Base-by-base conservation (phyloP, 2,113 vertebrate genomes). In the Isichthys henryi region DNA sequence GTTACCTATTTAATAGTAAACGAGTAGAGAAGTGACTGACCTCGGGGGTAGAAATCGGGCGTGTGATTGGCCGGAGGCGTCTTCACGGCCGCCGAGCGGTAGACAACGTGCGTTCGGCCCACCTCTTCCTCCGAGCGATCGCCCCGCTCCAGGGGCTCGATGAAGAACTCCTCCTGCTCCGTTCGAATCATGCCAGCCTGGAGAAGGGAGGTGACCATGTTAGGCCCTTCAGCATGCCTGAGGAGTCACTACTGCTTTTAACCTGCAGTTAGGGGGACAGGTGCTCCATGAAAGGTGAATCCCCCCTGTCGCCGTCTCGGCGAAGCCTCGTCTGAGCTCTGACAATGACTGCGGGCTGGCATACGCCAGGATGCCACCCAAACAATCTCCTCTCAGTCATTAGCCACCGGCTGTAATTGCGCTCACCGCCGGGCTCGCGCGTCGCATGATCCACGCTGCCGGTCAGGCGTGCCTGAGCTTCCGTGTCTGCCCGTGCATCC, bases 121-220 rank as follows among this genome's bases (percentile, higher is more conserved):
- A 93, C 94, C 15, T 96, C 97, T 1, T 94, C 94, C 15, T 96
- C 96, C 91, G 93, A 92, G 88, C 92, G 93, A 56, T 93, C 91
- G 1, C 97, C 97, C 87, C 95, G 96, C 93, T 98, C 96, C 93
- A 98, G 92, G 0, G 98, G 98, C 91, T 99, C 98, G 3, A 99
- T 99, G 94, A 98, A 99, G 96, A 98, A 99, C 94, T 99, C 98
- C 88, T 99, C 98, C 92, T 98, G 94, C 92, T 97, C 97, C 23
- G 97, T 97, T 90, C 96, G 96, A 93, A 99, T 99, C 97, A 99
- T 97, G 50, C 98, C 98, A 89, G 98, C 98, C 98, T 99, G 95
- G 83, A 93, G 46, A 1, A 43, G 5, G 27, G 31, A 15, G 31
- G 23, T 11, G 21, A 53, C 3, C 9, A 10, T 10, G 74, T 23